A percentile compares a stretch with the other conserved stretches of the same genome.
These are phyloP conservation scores for Pantelozetes paolii DNA, from an alignment of 2,888 invertebrate genomes.

Conservation along the genomic window DNA sequence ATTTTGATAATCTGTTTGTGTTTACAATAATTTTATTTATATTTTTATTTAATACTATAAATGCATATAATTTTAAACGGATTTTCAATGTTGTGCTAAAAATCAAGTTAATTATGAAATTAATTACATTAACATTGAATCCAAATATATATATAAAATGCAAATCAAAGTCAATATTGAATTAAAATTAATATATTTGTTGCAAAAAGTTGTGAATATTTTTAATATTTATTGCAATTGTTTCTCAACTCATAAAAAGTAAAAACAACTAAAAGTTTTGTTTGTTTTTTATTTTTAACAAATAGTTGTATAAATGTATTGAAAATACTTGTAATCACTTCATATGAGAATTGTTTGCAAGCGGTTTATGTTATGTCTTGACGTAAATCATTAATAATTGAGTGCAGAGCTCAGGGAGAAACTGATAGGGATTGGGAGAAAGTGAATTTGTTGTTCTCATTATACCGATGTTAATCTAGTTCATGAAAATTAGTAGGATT, in stretches of 20 bases:
- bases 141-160: neutral
- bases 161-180: neutral
- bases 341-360: no score
- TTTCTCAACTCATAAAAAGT: no score
- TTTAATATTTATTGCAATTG: no score
- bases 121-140: slow-evolving; percentile 7
- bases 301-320: no score
- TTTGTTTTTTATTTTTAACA: no score
- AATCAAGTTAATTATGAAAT: neutral
- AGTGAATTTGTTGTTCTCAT: slow-evolving; percentile 11
- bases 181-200: neutral
- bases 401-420: neutral
- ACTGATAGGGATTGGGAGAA: neutral
- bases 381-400: neutral
- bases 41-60: neutral
- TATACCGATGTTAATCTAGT: slow-evolving; percentile 21
- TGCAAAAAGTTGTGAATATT: neutral
- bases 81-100: slow-evolving; percentile 8
- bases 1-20: no score
- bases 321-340: no score
- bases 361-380: no score
- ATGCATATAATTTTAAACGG: neutral
- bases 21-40: neutral
- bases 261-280: no score
- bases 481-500: neutral